These are phyloP conservation scores for Rousettus madagascariensis DNA, from an alignment of 2,797 vertebrate species.

Conservation along the genomic window DNA sequence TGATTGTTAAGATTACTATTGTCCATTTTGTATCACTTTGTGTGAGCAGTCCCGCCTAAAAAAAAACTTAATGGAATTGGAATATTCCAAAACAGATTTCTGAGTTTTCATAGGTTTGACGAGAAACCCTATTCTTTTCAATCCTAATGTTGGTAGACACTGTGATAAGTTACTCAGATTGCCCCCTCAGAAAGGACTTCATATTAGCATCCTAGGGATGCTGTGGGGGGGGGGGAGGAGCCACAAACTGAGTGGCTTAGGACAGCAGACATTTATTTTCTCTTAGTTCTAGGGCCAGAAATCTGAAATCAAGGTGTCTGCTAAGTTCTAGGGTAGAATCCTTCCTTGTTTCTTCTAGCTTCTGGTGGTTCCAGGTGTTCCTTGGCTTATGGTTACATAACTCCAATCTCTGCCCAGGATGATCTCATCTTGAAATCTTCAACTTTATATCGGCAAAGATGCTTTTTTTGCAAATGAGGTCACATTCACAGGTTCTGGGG, in stretches of 20 bases:
- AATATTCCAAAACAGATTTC: background rate
- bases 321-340: background rate
- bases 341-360: background rate
- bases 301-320: background rate
- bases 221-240: no score
- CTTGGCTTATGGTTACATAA: background rate
- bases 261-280: background rate
- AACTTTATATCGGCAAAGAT: background rate
- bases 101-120: constrained; percentile 19
- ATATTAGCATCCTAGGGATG: background rate
- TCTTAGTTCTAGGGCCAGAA: background rate
- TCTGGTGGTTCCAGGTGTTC: background rate
- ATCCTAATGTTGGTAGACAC: background rate
- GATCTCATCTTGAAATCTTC: background rate
- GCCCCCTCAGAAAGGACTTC: background rate
- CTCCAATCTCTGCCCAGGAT: background rate
- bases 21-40: constrained; percentile 10
- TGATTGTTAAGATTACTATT: background rate
- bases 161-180: background rate
- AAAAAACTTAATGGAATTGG: background rate
- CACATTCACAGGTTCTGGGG: background rate
- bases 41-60: background rate
- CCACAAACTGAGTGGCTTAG: background rate
- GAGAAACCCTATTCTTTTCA: background rate
- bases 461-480: background rate